phyloP scores from a whole-genome alignment of 2,113 vertebrate species.

The Rhegmatorhina hoffmannsi region DNA sequence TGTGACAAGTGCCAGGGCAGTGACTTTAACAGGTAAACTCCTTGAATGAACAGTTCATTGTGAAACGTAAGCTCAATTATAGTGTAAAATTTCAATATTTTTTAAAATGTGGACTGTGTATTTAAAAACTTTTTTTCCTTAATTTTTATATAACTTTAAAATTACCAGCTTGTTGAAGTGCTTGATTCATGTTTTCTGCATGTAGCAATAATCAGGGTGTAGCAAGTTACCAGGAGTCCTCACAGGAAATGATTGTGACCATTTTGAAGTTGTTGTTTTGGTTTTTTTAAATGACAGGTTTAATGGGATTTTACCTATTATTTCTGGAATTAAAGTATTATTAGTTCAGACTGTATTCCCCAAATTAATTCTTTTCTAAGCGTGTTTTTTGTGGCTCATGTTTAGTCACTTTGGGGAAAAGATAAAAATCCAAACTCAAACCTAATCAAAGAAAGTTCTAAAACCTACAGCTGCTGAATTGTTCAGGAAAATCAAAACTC shows the following conservation, averaged over 20 bases:
- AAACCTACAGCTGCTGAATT: conserved; percentile 62
- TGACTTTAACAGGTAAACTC: neutral
- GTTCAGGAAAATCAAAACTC: conserved; percentile 57
- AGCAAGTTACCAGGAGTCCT: neutral
- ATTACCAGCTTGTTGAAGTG: neutral
- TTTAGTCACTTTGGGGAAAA: neutral
- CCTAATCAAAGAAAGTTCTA: conserved; percentile 45
- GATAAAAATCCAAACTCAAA: neutral
- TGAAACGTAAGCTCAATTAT: neutral
- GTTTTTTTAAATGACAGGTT: neutral
- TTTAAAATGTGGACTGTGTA: neutral
- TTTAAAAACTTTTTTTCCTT: neutral
- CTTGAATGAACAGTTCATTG: neutral
- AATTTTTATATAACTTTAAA: neutral
- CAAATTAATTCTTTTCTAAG: conserved; percentile 25
- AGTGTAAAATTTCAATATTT: neutral
- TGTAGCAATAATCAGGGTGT: neutral
- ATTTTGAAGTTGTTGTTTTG: neutral
- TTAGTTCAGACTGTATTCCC: conserved; percentile 8
- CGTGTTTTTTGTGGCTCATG: neutral
- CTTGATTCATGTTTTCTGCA: neutral
- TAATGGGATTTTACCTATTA: neutral
- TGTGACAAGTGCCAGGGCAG: neutral
- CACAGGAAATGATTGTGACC: neutral
- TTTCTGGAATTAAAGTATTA: neutral